Conservation (phyloP, 2,797 vertebrate genomes). For the Hipposideros larvatus region DNA sequence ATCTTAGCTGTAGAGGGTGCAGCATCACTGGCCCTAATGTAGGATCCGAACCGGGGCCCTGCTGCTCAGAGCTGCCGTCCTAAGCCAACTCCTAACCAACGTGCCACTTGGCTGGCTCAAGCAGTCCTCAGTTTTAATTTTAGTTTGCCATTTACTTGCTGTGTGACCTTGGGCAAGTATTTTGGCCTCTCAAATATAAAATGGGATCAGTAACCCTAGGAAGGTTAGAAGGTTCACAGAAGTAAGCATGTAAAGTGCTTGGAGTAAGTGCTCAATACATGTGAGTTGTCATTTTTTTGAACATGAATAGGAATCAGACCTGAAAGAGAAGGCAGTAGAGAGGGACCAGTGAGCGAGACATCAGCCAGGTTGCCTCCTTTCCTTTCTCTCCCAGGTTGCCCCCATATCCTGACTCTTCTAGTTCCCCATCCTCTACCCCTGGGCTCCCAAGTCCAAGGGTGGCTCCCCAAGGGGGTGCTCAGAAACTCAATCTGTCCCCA, state of each 20-base stretch:
- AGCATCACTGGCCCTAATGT: no score
- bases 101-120: not conserved
- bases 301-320: not conserved
- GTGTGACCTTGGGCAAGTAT: not conserved
- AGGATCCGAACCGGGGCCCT: no score
- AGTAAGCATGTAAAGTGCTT: not conserved
- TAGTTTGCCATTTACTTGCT: constrained; percentile 4
- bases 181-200: not conserved
- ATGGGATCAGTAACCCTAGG: not conserved
- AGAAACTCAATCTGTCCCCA: constrained; percentile 58
- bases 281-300: not conserved
- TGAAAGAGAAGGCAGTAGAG: not conserved
- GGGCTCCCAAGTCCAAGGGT: not conserved
- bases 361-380: not conserved
- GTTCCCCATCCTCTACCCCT: not conserved
- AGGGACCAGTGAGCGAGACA: not conserved
- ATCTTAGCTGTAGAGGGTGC: no score
- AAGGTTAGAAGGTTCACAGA: not conserved
- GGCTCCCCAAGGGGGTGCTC: not conserved
- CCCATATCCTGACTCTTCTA: not conserved
- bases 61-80: no score
- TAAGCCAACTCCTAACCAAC: no score
- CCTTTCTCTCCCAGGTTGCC: not conserved
- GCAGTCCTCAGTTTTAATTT: not conserved
- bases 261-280: not conserved